phyloP scores from a whole-genome alignment of 2,888 invertebrate species.

The Meiosimyza decipiens region DNA sequence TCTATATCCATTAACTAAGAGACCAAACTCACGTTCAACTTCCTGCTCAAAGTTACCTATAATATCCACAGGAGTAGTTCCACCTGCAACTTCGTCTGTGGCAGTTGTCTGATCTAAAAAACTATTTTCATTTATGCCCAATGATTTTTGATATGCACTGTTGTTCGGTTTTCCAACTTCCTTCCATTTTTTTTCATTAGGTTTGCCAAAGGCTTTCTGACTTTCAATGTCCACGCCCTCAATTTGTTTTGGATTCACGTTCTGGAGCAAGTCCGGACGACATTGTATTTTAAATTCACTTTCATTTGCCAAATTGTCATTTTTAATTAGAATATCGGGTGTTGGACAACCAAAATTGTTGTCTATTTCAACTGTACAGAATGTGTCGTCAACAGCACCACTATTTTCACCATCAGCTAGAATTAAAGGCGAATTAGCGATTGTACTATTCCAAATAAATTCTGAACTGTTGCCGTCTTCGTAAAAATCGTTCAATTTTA shows the following conservation, averaged over 20 bases:
- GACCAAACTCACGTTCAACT: conserved; percentile 62
- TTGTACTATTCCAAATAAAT: no score
- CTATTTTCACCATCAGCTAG: conserved; percentile 4
- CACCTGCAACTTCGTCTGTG: conserved; percentile 51
- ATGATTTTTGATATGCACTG: neutral
- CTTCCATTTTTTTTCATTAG: neutral
- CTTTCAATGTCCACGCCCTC: neutral
- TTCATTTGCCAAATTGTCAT: conserved; percentile 44
- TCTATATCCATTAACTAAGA: conserved; percentile 61
- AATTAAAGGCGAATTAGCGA: neutral
- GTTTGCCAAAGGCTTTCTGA: neutral
- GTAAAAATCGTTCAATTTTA: no score
- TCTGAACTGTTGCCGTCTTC: no score
- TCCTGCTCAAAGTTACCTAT: conserved; percentile 64
- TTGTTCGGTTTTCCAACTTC: neutral
- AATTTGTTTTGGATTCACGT: neutral
- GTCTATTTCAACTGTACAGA: neutral
- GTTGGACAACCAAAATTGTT: conserved; percentile 47
- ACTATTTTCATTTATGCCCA: neutral
- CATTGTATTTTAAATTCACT: neutral
- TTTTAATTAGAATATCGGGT: conserved; percentile 61
- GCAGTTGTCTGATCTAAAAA: neutral
- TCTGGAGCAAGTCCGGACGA: conserved; percentile 1
- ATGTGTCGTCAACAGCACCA: neutral
- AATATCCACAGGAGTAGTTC: conserved; percentile 60